Base-by-base conservation (phyloP, 2,888 invertebrate genomes). In the Chrysolina americana region DNA sequence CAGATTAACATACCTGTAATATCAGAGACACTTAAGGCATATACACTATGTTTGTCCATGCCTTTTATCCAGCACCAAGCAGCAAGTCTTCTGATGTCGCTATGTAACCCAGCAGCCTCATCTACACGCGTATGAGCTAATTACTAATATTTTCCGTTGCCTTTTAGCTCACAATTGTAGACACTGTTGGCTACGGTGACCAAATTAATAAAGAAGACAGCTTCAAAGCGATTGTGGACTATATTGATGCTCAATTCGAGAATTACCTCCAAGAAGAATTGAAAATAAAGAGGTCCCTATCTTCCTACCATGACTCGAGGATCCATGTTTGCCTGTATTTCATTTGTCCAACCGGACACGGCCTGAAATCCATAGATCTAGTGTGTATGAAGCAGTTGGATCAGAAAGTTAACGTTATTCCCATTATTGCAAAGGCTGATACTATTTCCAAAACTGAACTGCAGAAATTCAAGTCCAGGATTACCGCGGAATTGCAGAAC, bases 161-260 rank as follows among this genome's bases (percentile, higher is more conserved):
- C 70, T 83, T 84, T 44, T 83, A 93, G 93, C 89, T 99, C 80
- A 98, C 98, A 6, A 94, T 99, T 81, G 98, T 99, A 76, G 99
- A 99, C 87, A 98, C 98, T 0, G 96, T 98, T 36, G 99, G 99
- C 17, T 99, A 99, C 85, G 99, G 99, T 6, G 99, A 99, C 90
- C 99, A 99, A 90, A 97, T 99, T 76, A 99, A 99, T 89, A 99
- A 99, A 89, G 98, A 99, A 84, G 98, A 99, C 88, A 99, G 98
- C 86, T 98, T 98, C 88, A 98, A 98, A 87, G 95, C 98, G 0
- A 97, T 99, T 59, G 98, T 99, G 44, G 98, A 99, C 88, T 99
- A 99, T 88, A 98, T 99, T 76, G 98, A 99, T 87, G 93, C 95
- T 0, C 99, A 99, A 89, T 99, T 98, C 89, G 99, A 99, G 87